phyloP scores from a whole-genome alignment of 1,140 invertebrate genomes.

The Drosophila rhopaloa region DNA sequence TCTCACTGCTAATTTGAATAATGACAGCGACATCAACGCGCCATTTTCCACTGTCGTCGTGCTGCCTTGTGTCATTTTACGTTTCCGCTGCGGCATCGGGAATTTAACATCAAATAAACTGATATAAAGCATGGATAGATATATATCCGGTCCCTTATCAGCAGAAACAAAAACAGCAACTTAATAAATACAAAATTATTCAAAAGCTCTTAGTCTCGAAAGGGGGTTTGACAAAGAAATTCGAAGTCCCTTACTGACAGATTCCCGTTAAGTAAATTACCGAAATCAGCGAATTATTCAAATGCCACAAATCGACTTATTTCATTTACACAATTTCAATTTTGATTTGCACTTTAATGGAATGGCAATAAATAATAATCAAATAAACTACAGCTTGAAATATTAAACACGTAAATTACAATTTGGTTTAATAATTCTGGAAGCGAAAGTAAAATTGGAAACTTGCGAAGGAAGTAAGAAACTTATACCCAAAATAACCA shows the following conservation, averaged over 20 bases:
- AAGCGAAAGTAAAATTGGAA: not conserved
- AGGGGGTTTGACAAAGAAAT: slow-evolving; percentile 3
- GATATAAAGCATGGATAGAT: slow-evolving; percentile 11
- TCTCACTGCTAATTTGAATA: slow-evolving; percentile 78
- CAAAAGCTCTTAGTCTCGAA: slow-evolving; percentile 8
- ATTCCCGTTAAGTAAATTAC: slow-evolving; percentile 5
- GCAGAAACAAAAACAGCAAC: slow-evolving; percentile 26
- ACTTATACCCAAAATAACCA: not conserved
- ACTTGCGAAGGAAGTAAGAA: no score
- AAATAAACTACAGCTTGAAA: not conserved
- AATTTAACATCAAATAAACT: slow-evolving; percentile 54
- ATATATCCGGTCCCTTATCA: slow-evolving; percentile 30
- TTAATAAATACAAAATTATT: slow-evolving; percentile 44
- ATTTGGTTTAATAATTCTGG: not conserved
- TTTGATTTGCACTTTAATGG: not conserved
- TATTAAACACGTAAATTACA: not conserved
- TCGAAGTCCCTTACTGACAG: slow-evolving; percentile 13
- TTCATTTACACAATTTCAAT: slow-evolving; percentile 7
- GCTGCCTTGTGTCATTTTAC: slow-evolving; percentile 44
- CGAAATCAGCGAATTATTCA: slow-evolving; percentile 10
- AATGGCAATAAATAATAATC: slow-evolving; percentile 9
- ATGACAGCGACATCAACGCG: slow-evolving; percentile 78
- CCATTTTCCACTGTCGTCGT: slow-evolving; percentile 67
- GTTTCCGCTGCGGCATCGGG: slow-evolving; percentile 67
- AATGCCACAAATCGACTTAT: slow-evolving; percentile 26